phyloP scores from a whole-genome alignment of 2,888 invertebrate genomes.

The Synanthedon vespiformis region DNA sequence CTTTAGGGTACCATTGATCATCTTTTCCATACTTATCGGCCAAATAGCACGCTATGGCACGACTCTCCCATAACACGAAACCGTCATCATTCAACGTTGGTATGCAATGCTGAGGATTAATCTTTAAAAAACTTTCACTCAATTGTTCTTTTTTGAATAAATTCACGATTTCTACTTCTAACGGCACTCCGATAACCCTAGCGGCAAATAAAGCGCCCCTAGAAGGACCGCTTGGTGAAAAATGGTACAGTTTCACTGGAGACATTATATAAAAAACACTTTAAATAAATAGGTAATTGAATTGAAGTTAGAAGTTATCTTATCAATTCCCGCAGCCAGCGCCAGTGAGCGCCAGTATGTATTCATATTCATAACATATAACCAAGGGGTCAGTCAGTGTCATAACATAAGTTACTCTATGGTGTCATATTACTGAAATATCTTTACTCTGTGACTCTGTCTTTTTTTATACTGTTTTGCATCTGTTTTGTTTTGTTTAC shows the following conservation, averaged over 20 bases:
- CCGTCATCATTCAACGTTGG: constrained; percentile 78
- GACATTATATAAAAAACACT: constrained; percentile 12
- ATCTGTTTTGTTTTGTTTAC: too few relatives aligned
- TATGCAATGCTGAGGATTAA: constrained; percentile 76
- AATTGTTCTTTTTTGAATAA: constrained; percentile 72
- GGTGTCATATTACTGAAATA: too few relatives aligned
- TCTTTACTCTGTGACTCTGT: too few relatives aligned
- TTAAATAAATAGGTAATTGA: too few relatives aligned
- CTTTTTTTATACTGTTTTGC: too few relatives aligned
- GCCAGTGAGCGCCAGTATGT: too few relatives aligned
- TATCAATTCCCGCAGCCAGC: too few relatives aligned
- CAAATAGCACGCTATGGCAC: constrained; percentile 74
- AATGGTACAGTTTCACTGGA: constrained; percentile 67
- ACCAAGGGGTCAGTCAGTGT: too few relatives aligned
- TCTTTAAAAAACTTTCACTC: constrained; percentile 65
- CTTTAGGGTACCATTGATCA: constrained; percentile 72
- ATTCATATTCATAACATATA: too few relatives aligned
- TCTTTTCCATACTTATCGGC: constrained; percentile 72
- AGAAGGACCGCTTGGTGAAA: constrained; percentile 72
- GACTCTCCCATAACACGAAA: constrained; percentile 76
- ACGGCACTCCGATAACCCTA: constrained; percentile 66
- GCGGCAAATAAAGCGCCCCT: constrained; percentile 72
- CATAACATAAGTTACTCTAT: too few relatives aligned
- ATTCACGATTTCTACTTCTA: constrained; percentile 61
- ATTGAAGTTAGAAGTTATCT: too few relatives aligned